A percentile compares a stretch with the other conserved stretches of the same genome.
Conservation (phyloP, 2,888 invertebrate genomes). For the Eupeodes luniger region DNA sequence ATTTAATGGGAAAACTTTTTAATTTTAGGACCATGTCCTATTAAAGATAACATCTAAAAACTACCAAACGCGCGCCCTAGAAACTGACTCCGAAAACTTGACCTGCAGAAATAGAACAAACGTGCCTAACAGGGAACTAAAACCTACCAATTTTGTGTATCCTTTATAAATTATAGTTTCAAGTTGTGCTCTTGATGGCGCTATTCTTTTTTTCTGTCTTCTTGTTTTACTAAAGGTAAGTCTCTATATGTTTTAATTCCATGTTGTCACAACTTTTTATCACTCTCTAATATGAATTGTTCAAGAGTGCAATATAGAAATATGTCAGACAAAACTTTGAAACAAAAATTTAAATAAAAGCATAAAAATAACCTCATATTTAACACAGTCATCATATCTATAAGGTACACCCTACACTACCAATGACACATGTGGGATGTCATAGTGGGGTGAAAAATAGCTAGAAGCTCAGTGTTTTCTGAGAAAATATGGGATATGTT, state of each 20-base stretch:
- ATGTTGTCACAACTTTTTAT: slow-evolving; percentile 63
- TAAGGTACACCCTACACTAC: not conserved
- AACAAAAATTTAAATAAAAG: slow-evolving; percentile 9
- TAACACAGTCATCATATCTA: slow-evolving; percentile 24
- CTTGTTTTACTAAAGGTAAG: slow-evolving; percentile 3
- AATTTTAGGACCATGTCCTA: slow-evolving; percentile 56
- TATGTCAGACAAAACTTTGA: slow-evolving; percentile 37
- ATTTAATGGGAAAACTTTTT: slow-evolving; percentile 66
- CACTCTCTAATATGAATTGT: slow-evolving; percentile 50
- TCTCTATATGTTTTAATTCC: slow-evolving; percentile 44
- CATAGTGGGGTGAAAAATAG: slow-evolving; percentile 18
- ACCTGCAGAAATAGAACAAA: slow-evolving; percentile 77
- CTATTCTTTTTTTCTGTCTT: slow-evolving; percentile 4
- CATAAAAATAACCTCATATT: slow-evolving; percentile 28
- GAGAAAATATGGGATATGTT: not conserved
- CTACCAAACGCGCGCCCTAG: slow-evolving; percentile 27
- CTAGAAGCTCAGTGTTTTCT: slow-evolving; percentile 15
- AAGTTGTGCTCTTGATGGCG: slow-evolving; percentile 45
- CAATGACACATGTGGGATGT: slow-evolving; percentile 34
- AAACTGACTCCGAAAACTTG: slow-evolving; percentile 71
- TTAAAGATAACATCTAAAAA: slow-evolving; percentile 46
- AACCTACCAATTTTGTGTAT: slow-evolving; percentile 48
- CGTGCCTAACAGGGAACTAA: slow-evolving; percentile 77
- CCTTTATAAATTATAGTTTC: slow-evolving; percentile 56
- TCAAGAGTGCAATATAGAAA: slow-evolving; percentile 55